Evolutionary conservation across 1,140 invertebrate species (phyloP).

Genomic region (Orchestia grillus): DNA sequence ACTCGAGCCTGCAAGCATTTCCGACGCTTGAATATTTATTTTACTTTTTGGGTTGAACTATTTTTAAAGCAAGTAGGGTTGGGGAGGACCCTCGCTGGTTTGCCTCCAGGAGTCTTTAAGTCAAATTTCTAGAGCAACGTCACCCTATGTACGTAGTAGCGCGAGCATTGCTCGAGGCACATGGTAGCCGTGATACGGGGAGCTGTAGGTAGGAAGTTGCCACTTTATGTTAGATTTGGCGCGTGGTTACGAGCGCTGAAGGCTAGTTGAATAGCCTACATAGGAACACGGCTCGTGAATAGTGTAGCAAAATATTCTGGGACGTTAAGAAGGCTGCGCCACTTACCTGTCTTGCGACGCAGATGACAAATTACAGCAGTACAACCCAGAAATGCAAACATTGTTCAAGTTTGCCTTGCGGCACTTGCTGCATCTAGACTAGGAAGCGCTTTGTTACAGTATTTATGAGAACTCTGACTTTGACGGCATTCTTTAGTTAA

Average conservation of each 20-base stretch:
- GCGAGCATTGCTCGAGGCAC: neutral
- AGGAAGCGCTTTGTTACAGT: neutral
- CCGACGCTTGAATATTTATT: neutral
- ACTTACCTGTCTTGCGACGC: neutral
- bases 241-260: neutral
- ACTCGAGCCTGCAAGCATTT: neutral
- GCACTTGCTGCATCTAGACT: neutral
- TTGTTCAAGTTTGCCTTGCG: neutral
- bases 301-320: neutral
- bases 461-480: too few species aligned
- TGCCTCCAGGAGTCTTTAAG: neutral
- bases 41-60: neutral
- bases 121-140: neutral
- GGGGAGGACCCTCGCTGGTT: neutral
- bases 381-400: neutral
- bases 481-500: neutral
- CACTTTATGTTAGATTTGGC: neutral
- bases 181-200: neutral
- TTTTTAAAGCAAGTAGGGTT: neutral
- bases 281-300: neutral
- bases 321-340: neutral
- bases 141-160: neutral
- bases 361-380: neutral
- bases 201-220: neutral
- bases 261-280: neutral